These are phyloP conservation scores for Ivindomyrus marchei DNA, from an alignment of 2,113 vertebrate species.

Conservation along the genomic window DNA sequence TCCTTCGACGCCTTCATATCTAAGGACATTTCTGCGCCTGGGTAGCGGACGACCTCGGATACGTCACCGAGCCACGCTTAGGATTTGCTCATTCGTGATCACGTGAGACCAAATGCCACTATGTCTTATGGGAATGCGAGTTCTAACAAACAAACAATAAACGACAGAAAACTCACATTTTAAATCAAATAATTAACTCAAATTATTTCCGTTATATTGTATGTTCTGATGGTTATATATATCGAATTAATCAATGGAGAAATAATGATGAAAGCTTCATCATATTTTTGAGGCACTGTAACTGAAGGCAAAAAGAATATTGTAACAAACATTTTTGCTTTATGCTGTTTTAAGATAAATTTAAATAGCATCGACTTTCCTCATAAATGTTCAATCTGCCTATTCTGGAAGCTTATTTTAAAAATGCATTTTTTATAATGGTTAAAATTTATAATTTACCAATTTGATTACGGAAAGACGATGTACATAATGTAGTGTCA, in stretches of 20 bases:
- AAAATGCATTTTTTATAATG: background rate
- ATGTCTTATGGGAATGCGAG: conserved; percentile 1
- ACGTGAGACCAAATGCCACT: background rate
- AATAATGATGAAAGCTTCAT: background rate
- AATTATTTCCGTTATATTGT: background rate
- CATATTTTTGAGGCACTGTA: background rate
- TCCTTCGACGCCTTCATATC: background rate
- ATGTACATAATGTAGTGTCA: background rate
- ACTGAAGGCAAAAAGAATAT: background rate
- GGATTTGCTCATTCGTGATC: background rate
- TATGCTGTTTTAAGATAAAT: background rate
- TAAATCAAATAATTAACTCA: background rate
- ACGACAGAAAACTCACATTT: background rate
- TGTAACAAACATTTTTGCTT: background rate
- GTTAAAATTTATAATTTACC: background rate
- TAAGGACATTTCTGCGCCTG: background rate
- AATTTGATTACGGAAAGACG: background rate
- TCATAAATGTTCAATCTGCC: background rate
- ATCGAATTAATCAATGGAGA: background rate
- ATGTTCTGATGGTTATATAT: background rate
- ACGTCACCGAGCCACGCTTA: background rate
- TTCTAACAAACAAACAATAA: background rate
- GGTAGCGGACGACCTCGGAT: background rate
- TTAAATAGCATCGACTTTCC: background rate
- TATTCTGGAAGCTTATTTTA: background rate